phyloP scores from a whole-genome alignment of 2,888 invertebrate species.

The Eulithis testata region DNA sequence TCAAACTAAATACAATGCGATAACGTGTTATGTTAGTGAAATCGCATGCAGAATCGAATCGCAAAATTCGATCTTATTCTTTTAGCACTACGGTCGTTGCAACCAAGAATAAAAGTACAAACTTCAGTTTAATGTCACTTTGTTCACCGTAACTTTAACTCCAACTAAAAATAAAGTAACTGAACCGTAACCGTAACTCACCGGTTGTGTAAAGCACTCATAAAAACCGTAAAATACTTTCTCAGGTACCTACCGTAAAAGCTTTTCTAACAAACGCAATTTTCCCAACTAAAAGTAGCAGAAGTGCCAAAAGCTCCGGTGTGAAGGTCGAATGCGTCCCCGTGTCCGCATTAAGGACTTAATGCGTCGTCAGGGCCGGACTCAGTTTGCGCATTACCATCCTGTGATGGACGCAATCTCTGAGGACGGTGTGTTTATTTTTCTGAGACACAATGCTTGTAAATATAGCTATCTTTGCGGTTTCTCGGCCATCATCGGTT shows the following conservation, averaged over 20 bases:
- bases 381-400: conserved; percentile 30
- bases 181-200: conserved; percentile 8
- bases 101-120: not conserved
- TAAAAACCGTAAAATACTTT: conserved; percentile 28
- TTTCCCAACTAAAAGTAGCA: conserved; percentile 21
- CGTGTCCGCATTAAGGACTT: conserved; percentile 36
- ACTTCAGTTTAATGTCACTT: not conserved
- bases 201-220: conserved; percentile 13
- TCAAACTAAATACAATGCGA: too few relatives aligned
- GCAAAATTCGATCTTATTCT: too few relatives aligned
- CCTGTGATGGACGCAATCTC: conserved; percentile 31
- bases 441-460: conserved; percentile 13
- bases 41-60: too few relatives aligned
- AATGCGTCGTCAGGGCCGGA: conserved; percentile 36
- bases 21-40: too few relatives aligned
- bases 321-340: conserved; percentile 39
- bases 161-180: conserved; percentile 2
- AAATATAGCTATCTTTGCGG: not conserved
- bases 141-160: not conserved
- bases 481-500: too few relatives aligned
- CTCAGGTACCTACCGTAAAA: conserved; percentile 25
- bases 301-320: conserved; percentile 15
- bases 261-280: conserved; percentile 31
- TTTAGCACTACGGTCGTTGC: not conserved
- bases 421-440: conserved; percentile 26